A percentile compares a stretch with the other conserved stretches of the same genome.
Conservation (phyloP, 1,140 invertebrate genomes). For the Diabrotica virgifera region DNA sequence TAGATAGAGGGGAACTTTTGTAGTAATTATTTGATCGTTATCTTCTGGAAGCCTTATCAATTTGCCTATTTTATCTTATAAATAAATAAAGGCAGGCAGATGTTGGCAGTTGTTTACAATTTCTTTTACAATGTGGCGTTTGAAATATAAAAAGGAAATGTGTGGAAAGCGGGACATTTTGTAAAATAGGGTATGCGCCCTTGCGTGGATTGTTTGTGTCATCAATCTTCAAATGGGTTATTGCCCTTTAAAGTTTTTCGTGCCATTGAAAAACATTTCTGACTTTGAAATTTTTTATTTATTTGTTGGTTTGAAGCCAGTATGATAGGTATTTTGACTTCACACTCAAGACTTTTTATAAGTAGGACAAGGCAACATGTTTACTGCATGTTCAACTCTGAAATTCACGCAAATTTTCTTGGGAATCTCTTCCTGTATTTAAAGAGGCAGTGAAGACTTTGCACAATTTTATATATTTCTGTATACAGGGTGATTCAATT, state of each 20-base stretch:
- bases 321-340: neutral
- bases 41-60: neutral
- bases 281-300: neutral
- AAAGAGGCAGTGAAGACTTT: too few species aligned
- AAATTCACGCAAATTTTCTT: neutral
- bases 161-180: neutral
- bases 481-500: too few species aligned
- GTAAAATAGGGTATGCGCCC: slow-evolving; percentile 5
- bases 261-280: slow-evolving; percentile 1
- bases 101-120: neutral
- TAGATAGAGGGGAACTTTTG: too few species aligned
- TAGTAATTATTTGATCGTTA: neutral
- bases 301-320: neutral
- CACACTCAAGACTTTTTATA: slow-evolving; percentile 1
- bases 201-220: neutral
- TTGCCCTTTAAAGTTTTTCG: slow-evolving; percentile 9
- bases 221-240: slow-evolving; percentile 9
- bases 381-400: neutral
- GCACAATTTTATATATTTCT: too few species aligned
- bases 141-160: neutral
- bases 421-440: too few species aligned
- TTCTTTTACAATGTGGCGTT: neutral
- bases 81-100: neutral
- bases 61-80: neutral
- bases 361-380: slow-evolving; percentile 13